Evolutionary conservation across 2,888 invertebrate species (phyloP).

Genomic region (Onthophagus sagittarius): DNA sequence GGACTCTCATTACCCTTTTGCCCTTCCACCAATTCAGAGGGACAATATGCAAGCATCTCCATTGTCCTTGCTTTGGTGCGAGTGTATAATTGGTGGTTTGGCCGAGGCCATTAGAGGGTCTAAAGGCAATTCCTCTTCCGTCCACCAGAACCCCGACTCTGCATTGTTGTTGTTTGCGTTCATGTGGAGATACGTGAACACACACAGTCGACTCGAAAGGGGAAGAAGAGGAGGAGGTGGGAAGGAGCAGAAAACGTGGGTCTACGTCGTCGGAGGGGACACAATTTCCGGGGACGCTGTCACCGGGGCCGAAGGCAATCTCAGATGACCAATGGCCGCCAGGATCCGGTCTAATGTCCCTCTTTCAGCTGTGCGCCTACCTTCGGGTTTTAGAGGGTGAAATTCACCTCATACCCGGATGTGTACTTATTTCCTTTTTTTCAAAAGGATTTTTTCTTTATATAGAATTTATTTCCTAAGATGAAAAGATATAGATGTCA

Average conservation of each 20-base stretch:
- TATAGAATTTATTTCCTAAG: not conserved
- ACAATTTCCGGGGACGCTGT: conserved; percentile 49
- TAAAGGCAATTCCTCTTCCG: not conserved
- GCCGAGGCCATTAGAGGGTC: not conserved
- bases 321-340: conserved; percentile 49
- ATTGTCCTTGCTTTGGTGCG: not conserved
- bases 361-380: conserved; percentile 24
- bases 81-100: not conserved
- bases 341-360: conserved; percentile 43
- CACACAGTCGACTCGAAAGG: not conserved
- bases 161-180: not conserved
- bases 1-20: not conserved
- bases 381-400: conserved; percentile 16
- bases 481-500: not conserved
- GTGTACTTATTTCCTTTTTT: not conserved
- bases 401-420: not conserved
- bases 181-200: not conserved
- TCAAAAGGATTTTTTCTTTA: not conserved
- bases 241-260: conserved; percentile 46
- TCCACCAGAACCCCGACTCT: not conserved
- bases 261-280: conserved; percentile 44
- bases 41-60: not conserved
- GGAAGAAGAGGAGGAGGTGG: conserved; percentile 34
- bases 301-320: conserved; percentile 45
- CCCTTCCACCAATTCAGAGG: not conserved